Conservation (phyloP, 1,140 invertebrate genomes). For the Calephelis nemesis region DNA sequence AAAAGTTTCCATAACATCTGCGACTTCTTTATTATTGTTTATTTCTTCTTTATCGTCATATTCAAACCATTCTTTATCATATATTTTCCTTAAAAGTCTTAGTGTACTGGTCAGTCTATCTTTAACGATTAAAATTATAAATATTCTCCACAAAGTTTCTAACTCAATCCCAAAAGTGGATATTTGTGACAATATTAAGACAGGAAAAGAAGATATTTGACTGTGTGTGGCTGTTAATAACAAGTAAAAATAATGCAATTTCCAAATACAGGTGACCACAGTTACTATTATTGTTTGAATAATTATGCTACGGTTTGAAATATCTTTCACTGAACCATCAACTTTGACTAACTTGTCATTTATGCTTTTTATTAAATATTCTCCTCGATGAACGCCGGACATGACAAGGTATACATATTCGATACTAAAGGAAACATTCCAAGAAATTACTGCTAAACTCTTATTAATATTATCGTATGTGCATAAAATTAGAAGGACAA, state of each 20-base stretch:
- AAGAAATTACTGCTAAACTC: background rate
- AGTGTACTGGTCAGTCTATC: background rate
- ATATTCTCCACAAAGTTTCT: too few relatives aligned
- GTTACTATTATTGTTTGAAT: background rate
- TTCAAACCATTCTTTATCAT: constrained; percentile 2
- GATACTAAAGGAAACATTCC: background rate
- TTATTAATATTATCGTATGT: background rate
- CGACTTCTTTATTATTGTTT: too few relatives aligned
- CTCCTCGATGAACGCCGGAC: background rate
- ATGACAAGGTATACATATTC: background rate
- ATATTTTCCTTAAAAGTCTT: background rate
- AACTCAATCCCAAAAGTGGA: background rate
- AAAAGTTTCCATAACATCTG: background rate
- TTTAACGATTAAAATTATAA: background rate
- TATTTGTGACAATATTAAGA: background rate
- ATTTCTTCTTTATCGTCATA: background rate
- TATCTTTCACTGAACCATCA: too few relatives aligned
- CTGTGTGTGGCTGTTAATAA: background rate
- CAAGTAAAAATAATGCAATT: background rate
- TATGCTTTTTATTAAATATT: background rate
- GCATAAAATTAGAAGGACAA: background rate
- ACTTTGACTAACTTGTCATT: too few relatives aligned
- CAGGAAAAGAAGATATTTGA: background rate
- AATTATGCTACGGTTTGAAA: too few relatives aligned
- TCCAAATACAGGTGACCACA: background rate